phyloP scores from a whole-genome alignment of 2,113 vertebrate genomes.

The Forbesichthys papilliferus region DNA sequence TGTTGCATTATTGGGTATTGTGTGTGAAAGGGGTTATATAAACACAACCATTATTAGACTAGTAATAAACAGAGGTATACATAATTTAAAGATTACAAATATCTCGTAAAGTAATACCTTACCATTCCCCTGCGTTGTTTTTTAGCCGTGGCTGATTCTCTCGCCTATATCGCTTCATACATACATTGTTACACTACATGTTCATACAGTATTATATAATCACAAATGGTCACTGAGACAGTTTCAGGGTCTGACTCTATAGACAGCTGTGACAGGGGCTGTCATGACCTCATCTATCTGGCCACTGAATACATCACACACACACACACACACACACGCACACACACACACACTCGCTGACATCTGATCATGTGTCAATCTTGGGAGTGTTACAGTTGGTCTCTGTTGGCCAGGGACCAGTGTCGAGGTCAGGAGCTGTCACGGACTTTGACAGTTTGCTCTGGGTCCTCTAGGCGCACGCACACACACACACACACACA shows the following conservation, averaged over 20 bases:
- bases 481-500: constrained; percentile 4
- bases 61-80: too few relatives aligned
- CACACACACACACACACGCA: constrained; percentile 9
- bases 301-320: constrained; percentile 41
- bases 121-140: too few relatives aligned
- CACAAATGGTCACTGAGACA: constrained; percentile 25
- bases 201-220: constrained; percentile 16
- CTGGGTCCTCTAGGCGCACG: constrained; percentile 9
- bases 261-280: constrained; percentile 49
- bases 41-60: too few relatives aligned
- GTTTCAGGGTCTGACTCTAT: constrained; percentile 33
- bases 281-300: constrained; percentile 55
- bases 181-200: background rate
- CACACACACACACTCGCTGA: background rate
- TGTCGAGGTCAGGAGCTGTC: constrained; percentile 57
- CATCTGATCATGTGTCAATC: constrained; percentile 13
- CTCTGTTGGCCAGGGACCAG: constrained; percentile 25
- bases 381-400: constrained; percentile 30
- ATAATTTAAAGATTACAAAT: too few relatives aligned
- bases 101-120: too few relatives aligned
- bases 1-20: too few relatives aligned
- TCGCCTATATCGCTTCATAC: background rate
- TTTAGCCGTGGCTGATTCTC: too few relatives aligned
- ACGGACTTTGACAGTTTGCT: constrained; percentile 37
- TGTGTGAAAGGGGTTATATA: too few relatives aligned